Percentiles rank a stretch among this genome's conserved stretches.
These are phyloP conservation scores for Sinopyrophorus schimmeli DNA, from an alignment of 2,888 invertebrate species.

Conservation along the genomic window DNA sequence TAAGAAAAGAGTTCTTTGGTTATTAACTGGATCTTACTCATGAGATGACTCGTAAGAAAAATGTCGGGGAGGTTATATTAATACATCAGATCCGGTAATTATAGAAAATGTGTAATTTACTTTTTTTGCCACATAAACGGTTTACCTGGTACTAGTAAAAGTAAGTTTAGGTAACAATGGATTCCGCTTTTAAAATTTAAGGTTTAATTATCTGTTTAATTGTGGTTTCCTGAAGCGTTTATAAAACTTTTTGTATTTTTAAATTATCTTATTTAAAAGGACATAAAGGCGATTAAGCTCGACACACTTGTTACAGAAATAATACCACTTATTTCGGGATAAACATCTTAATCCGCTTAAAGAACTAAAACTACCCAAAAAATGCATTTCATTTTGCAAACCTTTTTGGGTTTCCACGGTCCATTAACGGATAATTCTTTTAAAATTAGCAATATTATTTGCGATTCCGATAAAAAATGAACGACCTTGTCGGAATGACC, in stretches of 20 bases:
- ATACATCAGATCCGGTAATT: too few species aligned
- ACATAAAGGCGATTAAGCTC: conserved; percentile 25
- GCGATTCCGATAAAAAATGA: conserved; percentile 26
- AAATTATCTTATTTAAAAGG: conserved; percentile 22
- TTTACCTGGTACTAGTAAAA: too few species aligned
- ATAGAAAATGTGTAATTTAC: too few species aligned
- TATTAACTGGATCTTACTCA: too few species aligned
- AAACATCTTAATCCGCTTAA: conserved; percentile 31
- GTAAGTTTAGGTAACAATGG: too few species aligned
- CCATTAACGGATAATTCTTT: conserved; percentile 32
- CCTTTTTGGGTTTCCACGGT: conserved; percentile 28
- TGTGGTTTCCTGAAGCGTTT: conserved; percentile 15
- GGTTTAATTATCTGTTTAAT: conserved; percentile 28
- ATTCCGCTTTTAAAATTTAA: too few species aligned
- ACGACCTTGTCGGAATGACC: conserved; percentile 36
- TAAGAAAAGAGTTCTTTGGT: too few species aligned
- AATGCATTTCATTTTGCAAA: conserved; percentile 28
- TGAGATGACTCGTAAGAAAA: too few species aligned
- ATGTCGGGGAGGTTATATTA: too few species aligned
- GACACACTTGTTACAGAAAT: conserved; percentile 28
- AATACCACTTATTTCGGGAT: conserved; percentile 24
- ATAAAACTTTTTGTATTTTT: conserved; percentile 24
- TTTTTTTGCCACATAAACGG: too few species aligned
- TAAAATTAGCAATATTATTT: conserved; percentile 33
- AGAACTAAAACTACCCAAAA: conserved; percentile 24